These are phyloP conservation scores for Porites evermanni DNA, from an alignment of 92 coral and sea anemone genomes.

Conservation along the genomic window DNA sequence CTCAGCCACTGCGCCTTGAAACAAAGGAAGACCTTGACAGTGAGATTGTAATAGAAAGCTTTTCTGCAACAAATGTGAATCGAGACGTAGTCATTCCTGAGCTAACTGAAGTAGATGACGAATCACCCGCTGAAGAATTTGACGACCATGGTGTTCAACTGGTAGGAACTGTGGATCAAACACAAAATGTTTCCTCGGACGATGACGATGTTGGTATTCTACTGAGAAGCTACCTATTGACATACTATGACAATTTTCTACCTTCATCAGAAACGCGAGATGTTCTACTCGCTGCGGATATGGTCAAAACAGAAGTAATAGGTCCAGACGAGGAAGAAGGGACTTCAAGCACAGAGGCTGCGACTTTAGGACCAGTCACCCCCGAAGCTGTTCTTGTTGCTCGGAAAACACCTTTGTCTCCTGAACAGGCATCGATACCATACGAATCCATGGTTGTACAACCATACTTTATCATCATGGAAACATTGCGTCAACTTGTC, in stretches of 20 bases:
- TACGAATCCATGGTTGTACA: slow-evolving; percentile 39
- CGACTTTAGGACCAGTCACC: slow-evolving; percentile 29
- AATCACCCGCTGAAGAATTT: slow-evolving; percentile 21
- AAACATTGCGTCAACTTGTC: slow-evolving; percentile 82
- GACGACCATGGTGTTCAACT: slow-evolving; percentile 69
- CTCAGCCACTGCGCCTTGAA: background rate
- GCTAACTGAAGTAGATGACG: background rate
- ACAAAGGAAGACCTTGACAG: background rate
- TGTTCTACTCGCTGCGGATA: background rate
- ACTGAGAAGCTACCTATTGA: slow-evolving; percentile 29
- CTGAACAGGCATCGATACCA: slow-evolving; percentile 23
- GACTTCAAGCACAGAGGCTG: slow-evolving; percentile 29
- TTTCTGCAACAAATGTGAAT: background rate
- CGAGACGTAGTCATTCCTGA: slow-evolving; percentile 16
- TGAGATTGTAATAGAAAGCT: background rate
- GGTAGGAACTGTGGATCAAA: slow-evolving; percentile 13
- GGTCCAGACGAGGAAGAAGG: background rate
- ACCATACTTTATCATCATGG: slow-evolving; percentile 75
- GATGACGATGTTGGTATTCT: slow-evolving; percentile 65
- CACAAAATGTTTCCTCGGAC: slow-evolving; percentile 30
- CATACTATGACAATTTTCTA: slow-evolving; percentile 57
- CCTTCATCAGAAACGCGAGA: slow-evolving; percentile 10
- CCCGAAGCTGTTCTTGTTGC: slow-evolving; percentile 30
- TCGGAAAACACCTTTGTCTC: background rate
- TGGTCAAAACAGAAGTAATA: background rate